These are phyloP conservation scores for Steatocranus sp. DNA, from an alignment of 2,797 vertebrate species.

Conservation along the genomic window DNA sequence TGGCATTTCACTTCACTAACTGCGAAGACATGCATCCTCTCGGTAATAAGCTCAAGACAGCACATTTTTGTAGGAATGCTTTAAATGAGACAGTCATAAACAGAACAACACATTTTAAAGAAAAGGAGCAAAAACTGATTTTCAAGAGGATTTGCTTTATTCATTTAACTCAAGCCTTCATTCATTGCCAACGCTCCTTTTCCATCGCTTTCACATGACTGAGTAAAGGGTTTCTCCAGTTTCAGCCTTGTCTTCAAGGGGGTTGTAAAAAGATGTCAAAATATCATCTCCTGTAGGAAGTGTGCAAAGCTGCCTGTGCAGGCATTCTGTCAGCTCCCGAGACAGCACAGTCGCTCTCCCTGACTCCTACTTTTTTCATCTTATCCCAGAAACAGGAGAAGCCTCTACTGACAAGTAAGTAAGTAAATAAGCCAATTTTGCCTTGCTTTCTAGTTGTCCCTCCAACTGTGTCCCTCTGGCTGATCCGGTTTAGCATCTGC, in stretches of 20 bases:
- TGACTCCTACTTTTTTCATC: conserved; percentile 36
- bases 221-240: conserved; percentile 39
- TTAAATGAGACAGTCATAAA: not conserved
- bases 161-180: conserved; percentile 9
- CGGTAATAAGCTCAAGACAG: not conserved
- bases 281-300: conserved; percentile 44
- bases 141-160: not conserved
- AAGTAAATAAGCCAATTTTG: conserved; percentile 63
- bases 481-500: not conserved
- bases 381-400: conserved; percentile 37
- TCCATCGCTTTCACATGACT: conserved; percentile 20
- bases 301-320: conserved; percentile 40
- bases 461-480: not conserved
- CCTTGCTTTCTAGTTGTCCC: conserved; percentile 18
- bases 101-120: not conserved
- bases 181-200: conserved; percentile 8
- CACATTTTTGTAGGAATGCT: not conserved
- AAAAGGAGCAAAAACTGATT: not conserved
- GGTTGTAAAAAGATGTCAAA: conserved; percentile 56
- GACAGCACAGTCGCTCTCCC: conserved; percentile 31
- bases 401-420: conserved; percentile 31
- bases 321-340: conserved; percentile 53
- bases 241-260: conserved; percentile 42
- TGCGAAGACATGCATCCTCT: not conserved
- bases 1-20: not conserved